Base-by-base conservation (phyloP, 2,888 invertebrate genomes). In the Morpho helenor region DNA sequence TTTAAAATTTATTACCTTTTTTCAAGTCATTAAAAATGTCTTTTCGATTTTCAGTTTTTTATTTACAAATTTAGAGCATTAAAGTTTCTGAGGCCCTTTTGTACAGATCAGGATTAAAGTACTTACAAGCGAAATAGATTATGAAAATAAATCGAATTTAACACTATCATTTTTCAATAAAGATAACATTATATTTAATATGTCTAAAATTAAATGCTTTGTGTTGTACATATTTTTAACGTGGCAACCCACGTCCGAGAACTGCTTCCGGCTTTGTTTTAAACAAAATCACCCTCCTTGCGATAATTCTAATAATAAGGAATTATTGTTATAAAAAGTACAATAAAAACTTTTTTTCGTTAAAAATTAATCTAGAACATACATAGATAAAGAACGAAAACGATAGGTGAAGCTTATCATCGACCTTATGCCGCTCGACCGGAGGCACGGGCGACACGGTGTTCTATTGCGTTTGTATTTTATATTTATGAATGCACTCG, bases 181-280 rank as follows among this genome's bases (percentile, higher is more conserved):
- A 80, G 82, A 84, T 86, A 84, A 84, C 80, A 82, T 85, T 85
- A 87, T 80, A 83, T 84, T 85, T 81, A 77, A 85, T 87, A 87
- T 83, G 80, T 84, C 87, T 90, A 89, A 87, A 88, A 87, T 88
- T 90, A 90, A 90, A 90, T 90, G 90, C 90, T 87, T 88, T 77
- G 73, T 85, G 83, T 90, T 90, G 90, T 89, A 89, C 89, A 90
- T 86, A 80, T 78, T 77, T 74, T 75, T 69, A 79, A 79, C 75
- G 79, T 76, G 74, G 76, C 74, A 66, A 66, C 65, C 70, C 66
- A 69, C 74, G 77, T 71, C 69, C 74, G 67, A 64, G 64, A 68
- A 63, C 66, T 68, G 72, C 70, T 70, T 71, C 69, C 70, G 63
- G 69, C 68, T 66, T 73, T 70, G 73, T 73, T 69, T 72, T 71